phyloP scores from a whole-genome alignment of 2,797 vertebrate genomes.

The Pangasius macronema region DNA sequence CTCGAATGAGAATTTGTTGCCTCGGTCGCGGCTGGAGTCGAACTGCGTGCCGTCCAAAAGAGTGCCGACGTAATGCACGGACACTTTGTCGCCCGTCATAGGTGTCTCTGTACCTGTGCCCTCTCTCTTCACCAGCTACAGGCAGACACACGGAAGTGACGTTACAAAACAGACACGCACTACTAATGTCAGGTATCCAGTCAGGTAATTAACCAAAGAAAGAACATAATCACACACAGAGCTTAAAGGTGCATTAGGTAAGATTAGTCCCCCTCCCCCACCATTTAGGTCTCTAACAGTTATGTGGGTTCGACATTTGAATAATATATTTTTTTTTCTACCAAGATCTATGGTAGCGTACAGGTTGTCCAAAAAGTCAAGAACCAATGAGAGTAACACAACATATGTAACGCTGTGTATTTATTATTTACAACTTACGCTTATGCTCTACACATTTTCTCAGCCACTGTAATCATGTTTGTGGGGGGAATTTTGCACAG shows the following conservation, averaged over 20 bases:
- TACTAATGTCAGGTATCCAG: no score
- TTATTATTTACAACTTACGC: neutral
- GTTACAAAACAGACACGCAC: neutral
- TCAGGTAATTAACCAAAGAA: neutral
- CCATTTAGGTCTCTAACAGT: neutral
- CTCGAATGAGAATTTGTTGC: conserved; percentile 92
- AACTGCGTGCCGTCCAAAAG: conserved; percentile 91
- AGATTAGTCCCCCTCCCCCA: no score
- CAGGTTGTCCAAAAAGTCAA: neutral
- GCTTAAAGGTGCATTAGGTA: neutral
- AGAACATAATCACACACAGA: neutral
- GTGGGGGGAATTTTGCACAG: neutral
- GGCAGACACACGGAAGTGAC: conserved; percentile 14
- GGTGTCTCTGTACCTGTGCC: conserved; percentile 85
- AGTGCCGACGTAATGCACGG: conserved; percentile 93
- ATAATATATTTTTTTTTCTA: neutral
- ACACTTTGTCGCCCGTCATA: conserved; percentile 95
- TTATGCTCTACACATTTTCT: neutral
- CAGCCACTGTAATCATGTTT: neutral
- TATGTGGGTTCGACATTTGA: neutral
- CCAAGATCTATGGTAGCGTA: neutral
- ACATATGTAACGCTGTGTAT: neutral
- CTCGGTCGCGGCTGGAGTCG: conserved; percentile 91
- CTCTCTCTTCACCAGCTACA: conserved; percentile 88
- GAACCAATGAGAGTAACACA: neutral